These are phyloP conservation scores for Dicrostonyx torquatus DNA, from an alignment of 2,797 vertebrate genomes.

Conservation along the genomic window DNA sequence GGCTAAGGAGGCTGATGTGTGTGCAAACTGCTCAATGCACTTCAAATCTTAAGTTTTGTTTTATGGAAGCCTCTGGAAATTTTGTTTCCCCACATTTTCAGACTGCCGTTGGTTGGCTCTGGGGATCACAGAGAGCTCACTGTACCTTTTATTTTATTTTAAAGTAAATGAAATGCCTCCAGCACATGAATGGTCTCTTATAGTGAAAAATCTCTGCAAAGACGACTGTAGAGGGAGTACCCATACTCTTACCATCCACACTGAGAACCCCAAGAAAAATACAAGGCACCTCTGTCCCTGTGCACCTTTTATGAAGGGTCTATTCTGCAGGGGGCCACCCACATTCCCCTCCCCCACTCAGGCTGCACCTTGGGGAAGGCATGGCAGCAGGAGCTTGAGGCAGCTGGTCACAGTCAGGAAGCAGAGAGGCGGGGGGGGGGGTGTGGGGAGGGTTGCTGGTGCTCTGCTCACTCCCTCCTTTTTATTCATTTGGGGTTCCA, in stretches of 20 bases:
- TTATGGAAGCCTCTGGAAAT: neutral
- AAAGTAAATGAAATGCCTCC: neutral
- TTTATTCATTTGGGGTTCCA: neutral
- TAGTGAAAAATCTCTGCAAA: rapidly evolving
- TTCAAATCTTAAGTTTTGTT: neutral
- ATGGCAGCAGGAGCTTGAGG: neutral
- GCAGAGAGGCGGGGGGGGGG: neutral
- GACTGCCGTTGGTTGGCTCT: neutral
- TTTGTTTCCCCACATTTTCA: neutral
- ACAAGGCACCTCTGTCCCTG: rapidly evolving
- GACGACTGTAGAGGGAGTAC: rapidly evolving
- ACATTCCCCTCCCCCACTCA: too few species aligned
- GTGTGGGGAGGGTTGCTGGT: neutral
- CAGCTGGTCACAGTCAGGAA: neutral
- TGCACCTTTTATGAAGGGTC: neutral
- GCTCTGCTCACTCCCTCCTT: neutral
- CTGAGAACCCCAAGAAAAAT: rapidly evolving
- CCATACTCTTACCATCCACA: neutral
- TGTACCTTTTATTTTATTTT: neutral
- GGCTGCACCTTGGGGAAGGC: too few species aligned
- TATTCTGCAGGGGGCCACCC: neutral
- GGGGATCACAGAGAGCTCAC: neutral
- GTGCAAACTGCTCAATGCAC: too few species aligned
- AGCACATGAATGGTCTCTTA: neutral
- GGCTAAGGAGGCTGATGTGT: neutral